Evolutionary conservation across 2,888 invertebrate genomes (phyloP).

Genomic region (Ferdinandea cuprea): DNA sequence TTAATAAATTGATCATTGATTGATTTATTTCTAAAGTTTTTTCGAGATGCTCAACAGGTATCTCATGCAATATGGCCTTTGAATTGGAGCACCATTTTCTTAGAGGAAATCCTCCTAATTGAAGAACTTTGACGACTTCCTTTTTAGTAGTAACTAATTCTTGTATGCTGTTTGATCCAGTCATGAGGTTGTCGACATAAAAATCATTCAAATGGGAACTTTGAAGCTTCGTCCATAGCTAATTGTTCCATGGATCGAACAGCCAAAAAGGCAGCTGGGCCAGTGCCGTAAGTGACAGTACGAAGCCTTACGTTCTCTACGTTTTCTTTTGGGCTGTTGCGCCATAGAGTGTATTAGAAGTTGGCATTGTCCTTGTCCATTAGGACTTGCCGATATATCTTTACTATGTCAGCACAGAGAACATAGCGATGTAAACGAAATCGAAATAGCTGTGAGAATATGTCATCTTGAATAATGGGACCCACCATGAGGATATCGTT

Average conservation of each 20-base stretch:
- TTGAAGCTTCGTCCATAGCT: background rate
- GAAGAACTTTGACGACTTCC: too few relatives aligned
- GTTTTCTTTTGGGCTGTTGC: slow-evolving; percentile 10
- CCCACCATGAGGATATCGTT: slow-evolving; percentile 50
- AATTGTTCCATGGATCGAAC: slow-evolving; percentile 33
- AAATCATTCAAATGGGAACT: background rate
- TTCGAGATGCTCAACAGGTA: too few relatives aligned
- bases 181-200: slow-evolving; percentile 42
- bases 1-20: too few relatives aligned
- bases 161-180: slow-evolving; percentile 12
- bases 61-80: too few relatives aligned
- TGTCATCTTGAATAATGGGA: slow-evolving; percentile 45
- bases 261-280: slow-evolving; percentile 34
- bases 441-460: slow-evolving; percentile 36
- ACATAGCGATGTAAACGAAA: slow-evolving; percentile 28
- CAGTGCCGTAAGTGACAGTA: slow-evolving; percentile 38
- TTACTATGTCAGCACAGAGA: slow-evolving; percentile 13
- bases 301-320: slow-evolving; percentile 19
- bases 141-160: too few relatives aligned
- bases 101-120: too few relatives aligned
- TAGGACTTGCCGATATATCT: slow-evolving; percentile 32
- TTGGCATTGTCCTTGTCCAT: slow-evolving; percentile 5
- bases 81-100: too few relatives aligned
- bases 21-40: too few relatives aligned
- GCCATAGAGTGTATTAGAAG: slow-evolving; percentile 48